Evolutionary conservation across 2,888 invertebrate genomes (phyloP), one percentile per base, ranked within the genome.

Genomic region (Eupithecia pulchellata): DNA sequence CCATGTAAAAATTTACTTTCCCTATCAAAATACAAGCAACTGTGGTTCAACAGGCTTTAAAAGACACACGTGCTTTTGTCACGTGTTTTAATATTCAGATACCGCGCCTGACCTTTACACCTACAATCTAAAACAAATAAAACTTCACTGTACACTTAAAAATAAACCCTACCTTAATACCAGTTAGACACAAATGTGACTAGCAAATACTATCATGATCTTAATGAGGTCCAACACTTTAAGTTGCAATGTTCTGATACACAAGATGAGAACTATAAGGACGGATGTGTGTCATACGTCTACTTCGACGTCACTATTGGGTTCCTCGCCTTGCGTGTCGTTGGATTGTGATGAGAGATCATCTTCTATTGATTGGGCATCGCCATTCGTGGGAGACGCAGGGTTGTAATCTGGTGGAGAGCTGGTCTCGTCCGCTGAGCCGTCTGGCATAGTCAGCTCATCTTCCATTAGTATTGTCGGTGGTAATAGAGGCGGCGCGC

Each of bases 381-480:
- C 58, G 65, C 65, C 64, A 63, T 68, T 71, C 42, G 85, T 88
- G 32, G 74, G 78, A 1, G 89, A 88, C 0, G 89, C 89, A 27
- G 81, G 78, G 27, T 83, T 71, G 76, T 88, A 91, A 17, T 92
- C 92, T 17, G 84, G 90, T 0, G 92, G 91, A 0, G 93, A 93
- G 66, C 89, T 91, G 61, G 87, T 77, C 6, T 92, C 91, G 55
- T 90, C 92, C 0, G 87, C 85, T 0, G 92, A 92, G 0, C 82
- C 86, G 1, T 76, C 75, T 0, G 84, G 79, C 13, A 52, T 52
- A 4, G 87, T 77, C 13, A 67, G 14, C n/a, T 93, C 93, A 69
- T 94, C 94, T 66, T 94, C 94, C 93, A 95, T 94, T 88, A 95
- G 89, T 83, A 95, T 94, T 9, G 94, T 83, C n/a, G 94, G 94